Percentiles rank a stretch among this genome's conserved stretches.
phyloP scores from a whole-genome alignment of 2,797 vertebrate genomes.

The Arremon aurantiirostris region DNA sequence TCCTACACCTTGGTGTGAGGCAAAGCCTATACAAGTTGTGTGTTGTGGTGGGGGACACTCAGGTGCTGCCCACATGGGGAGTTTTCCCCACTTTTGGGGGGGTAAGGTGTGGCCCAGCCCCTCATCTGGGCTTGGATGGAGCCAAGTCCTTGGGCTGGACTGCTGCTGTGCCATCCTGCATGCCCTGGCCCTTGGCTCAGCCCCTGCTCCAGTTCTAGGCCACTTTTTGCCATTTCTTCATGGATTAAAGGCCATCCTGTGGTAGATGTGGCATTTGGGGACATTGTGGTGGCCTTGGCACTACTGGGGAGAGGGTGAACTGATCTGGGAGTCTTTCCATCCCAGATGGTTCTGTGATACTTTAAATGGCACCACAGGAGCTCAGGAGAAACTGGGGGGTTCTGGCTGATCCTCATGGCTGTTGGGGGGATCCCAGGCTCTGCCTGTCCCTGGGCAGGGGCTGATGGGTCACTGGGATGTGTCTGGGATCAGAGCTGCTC shows the following conservation, averaged over 20 bases:
- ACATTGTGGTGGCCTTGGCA: rapidly evolving
- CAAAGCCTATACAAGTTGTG: background rate
- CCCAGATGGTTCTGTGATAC: rapidly evolving
- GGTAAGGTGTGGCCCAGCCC: background rate
- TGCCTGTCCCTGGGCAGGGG: rapidly evolving
- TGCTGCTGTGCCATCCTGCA: rapidly evolving
- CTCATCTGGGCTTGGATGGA: background rate
- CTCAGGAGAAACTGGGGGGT: rapidly evolving
- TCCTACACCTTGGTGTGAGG: background rate
- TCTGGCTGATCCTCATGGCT: rapidly evolving
- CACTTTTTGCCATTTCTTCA: background rate
- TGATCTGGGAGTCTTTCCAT: background rate
- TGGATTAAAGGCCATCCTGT: background rate
- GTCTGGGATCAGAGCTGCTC: rapidly evolving
- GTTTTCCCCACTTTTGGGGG: too few species aligned
- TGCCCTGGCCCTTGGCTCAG: background rate
- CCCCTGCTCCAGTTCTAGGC: background rate
- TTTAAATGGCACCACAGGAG: rapidly evolving
- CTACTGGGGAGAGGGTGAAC: background rate
- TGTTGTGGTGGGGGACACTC: rapidly evolving
- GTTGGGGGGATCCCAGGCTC: background rate
- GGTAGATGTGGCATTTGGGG: background rate
- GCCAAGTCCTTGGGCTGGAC: background rate
- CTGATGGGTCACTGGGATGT: rapidly evolving
- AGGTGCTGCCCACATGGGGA: too few species aligned